phyloP scores from a whole-genome alignment of 2,888 invertebrate genomes.

The Colletes collaris region DNA sequence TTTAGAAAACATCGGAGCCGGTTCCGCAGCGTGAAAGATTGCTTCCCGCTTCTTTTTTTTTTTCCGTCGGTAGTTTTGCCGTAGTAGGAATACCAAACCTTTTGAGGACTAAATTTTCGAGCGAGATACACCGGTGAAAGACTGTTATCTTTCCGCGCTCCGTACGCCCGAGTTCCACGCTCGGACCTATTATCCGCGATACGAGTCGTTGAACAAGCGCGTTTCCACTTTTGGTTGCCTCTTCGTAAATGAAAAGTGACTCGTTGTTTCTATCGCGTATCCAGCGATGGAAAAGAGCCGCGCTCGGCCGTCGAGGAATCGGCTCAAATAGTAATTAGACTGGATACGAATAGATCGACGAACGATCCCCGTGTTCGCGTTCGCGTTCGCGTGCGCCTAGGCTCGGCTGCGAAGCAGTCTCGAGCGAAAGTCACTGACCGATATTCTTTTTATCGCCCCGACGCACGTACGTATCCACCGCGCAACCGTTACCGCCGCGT shows the following conservation, averaged over 20 bases:
- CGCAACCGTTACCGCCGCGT: conserved; percentile 15
- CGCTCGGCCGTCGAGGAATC: not conserved
- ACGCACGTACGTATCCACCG: conserved; percentile 13
- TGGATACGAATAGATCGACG: conserved; percentile 34
- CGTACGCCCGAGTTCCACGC: too few relatives aligned
- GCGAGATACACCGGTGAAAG: not conserved
- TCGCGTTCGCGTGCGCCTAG: not conserved
- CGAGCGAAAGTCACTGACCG: conserved; percentile 69
- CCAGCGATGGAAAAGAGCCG: not conserved
- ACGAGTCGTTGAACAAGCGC: too few relatives aligned
- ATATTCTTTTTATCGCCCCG: conserved; percentile 60
- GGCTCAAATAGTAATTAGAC: conserved; percentile 47
- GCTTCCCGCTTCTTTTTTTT: conserved; percentile 10
- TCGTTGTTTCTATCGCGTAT: not conserved
- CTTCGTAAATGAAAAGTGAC: conserved; percentile 8
- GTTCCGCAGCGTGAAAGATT: not conserved
- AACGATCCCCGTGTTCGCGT: conserved; percentile 16
- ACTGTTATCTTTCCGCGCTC: too few relatives aligned
- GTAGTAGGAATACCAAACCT: not conserved
- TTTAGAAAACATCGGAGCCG: not conserved
- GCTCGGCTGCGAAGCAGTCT: conserved; percentile 18
- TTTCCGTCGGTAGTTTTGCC: not conserved
- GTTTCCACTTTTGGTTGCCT: not conserved
- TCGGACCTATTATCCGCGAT: too few relatives aligned
- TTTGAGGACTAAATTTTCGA: not conserved